Evolutionary conservation across 2,797 vertebrate species (phyloP), one percentile per base, ranked within the genome.

Genomic region (Lepus oiostolus): DNA sequence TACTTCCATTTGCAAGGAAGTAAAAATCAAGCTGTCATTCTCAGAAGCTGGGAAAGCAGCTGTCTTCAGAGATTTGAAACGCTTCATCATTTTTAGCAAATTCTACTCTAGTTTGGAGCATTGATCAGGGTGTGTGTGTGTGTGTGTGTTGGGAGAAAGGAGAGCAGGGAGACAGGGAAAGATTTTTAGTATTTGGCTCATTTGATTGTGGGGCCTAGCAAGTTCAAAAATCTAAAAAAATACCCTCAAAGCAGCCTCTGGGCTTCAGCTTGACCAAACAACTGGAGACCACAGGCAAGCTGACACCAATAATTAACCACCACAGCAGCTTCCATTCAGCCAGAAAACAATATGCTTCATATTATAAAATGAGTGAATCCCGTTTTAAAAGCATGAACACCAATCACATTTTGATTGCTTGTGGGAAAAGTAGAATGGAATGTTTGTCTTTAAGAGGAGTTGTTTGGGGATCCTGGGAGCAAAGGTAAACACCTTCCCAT

Each of bases 1-100:
- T 67, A 70, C 50, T 88, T 85, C n/a, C n/a, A 35, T 62, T 86
- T 71, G 30, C 70, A 58, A 89, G 42, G 80, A 85, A 75, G n/a
- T 47, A 70, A 79, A 88, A 85, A 77, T 22, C 38, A 85, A 72
- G 11, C 68, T 65, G 50, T 75, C 32, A 72, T 91, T 71, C 62
- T 84, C 24, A 90, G 60, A 92, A 81, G 32, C n/a, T 62, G 22
- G 70, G 19, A 74, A 1, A 7, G 42, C 12, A 68, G 5, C 62
- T 32, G 7, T 42, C 50, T 82, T 76, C 68, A 47, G 22, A 81
- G 30, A 75, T 62, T 81, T 12, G 60, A 76, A 79, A 85, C 21
- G 17, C 2, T 65, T 19, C 16, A 30, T 85, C 52, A 58, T 62
- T 82, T 58, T 75, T 24, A 93, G 28, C 16, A 42, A 32, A 75